Evolutionary conservation across 2,797 vertebrate genomes (phyloP).

Genomic region (Bovichtus variegatus): DNA sequence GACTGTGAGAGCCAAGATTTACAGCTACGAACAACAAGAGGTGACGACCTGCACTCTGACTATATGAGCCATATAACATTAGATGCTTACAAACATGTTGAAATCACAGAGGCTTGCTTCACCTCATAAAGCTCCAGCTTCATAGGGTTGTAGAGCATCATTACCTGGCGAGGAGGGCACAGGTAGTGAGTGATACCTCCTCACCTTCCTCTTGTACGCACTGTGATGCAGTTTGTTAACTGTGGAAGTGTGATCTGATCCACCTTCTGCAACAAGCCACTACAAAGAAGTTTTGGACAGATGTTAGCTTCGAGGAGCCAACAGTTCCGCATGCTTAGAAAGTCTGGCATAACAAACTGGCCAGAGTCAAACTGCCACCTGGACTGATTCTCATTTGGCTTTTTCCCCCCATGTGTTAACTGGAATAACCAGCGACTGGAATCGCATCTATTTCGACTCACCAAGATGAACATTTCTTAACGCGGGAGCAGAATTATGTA

Average conservation of each 20-base stretch:
- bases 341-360: not conserved
- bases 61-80: conserved; percentile 1
- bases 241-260: not conserved
- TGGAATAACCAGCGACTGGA: not conserved
- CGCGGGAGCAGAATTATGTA: not conserved
- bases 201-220: not conserved
- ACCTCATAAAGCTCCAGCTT: conserved; percentile 23
- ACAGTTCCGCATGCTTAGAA: not conserved
- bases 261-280: conserved; percentile 3
- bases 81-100: not conserved
- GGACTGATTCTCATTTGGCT: not conserved
- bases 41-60: not conserved
- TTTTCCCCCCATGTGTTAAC: not conserved
- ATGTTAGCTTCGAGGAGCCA: not conserved
- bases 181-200: not conserved
- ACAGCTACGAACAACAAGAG: not conserved
- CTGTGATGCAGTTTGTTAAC: not conserved
- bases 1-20: conserved; percentile 2
- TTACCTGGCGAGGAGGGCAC: conserved; percentile 2
- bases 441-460: not conserved
- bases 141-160: not conserved
- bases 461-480: not conserved
- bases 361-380: not conserved
- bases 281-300: not conserved
- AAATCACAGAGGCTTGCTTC: not conserved